Percentiles rank a stretch among this genome's conserved stretches.
These are phyloP conservation scores for Heterotis niloticus DNA, from an alignment of 2,113 vertebrate species.

Conservation along the genomic window DNA sequence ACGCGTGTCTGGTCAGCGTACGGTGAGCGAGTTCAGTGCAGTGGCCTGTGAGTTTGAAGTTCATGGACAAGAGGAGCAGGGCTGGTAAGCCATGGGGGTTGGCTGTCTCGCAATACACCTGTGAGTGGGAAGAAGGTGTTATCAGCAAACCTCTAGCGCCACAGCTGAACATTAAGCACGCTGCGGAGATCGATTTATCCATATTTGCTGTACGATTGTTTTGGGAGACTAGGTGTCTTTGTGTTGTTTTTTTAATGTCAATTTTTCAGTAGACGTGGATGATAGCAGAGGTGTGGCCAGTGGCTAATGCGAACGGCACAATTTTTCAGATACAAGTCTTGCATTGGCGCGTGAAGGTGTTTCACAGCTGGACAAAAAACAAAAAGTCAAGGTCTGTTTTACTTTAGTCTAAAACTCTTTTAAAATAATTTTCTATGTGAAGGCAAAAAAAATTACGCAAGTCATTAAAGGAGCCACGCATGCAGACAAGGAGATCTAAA, in stretches of 20 bases:
- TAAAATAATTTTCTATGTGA: neutral
- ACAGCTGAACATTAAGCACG: slow-evolving; percentile 40
- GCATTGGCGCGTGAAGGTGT: neutral
- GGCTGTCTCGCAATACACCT: slow-evolving; percentile 37
- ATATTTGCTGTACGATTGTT: neutral
- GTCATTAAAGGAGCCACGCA: neutral
- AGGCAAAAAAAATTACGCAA: neutral
- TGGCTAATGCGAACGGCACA: neutral
- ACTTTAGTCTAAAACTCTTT: slow-evolving; percentile 4
- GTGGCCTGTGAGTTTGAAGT: slow-evolving; percentile 37
- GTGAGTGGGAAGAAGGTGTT: slow-evolving; percentile 45
- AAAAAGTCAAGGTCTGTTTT: neutral
- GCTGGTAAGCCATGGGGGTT: slow-evolving; percentile 18
- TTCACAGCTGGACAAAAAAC: too few species aligned
- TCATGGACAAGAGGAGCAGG: slow-evolving; percentile 42
- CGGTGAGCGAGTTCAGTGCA: neutral
- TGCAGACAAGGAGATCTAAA: too few species aligned
- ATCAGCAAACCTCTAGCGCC: slow-evolving; percentile 47
- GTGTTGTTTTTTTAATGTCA: neutral
- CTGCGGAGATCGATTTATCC: slow-evolving; percentile 27
- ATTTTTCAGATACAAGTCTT: neutral
- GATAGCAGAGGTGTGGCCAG: neutral
- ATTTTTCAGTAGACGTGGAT: neutral
- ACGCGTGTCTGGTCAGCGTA: slow-evolving; percentile 10
- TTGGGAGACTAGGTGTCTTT: slow-evolving; percentile 1